Evolutionary conservation across 2,888 invertebrate genomes (phyloP), one percentile per base, ranked within the genome.

Genomic region (Steromphala cineraria): DNA sequence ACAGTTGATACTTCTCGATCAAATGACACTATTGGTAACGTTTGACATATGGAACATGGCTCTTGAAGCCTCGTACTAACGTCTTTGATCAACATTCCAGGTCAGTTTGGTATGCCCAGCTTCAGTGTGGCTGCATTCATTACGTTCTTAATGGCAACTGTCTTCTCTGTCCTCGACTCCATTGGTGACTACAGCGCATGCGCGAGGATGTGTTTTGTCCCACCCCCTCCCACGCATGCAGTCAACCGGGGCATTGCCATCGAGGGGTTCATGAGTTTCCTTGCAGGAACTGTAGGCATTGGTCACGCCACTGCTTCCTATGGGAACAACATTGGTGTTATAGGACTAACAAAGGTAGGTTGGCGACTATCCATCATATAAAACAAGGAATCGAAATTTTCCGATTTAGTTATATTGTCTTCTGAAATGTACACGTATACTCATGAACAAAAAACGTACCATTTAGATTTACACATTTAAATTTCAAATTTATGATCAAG

Each of bases 141-240:
- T n/a, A 89, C 89, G 19, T 90, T 91, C 79, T 80, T 91, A 1
- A 83, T 91, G 24, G 89, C 89, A 2, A 91, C 90, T 7, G 53
- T 91, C 15, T 80, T 89, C 15, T 92, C 92, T 0, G 86, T 92
- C 10, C 78, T 92, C 15, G 92, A 92, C 67, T 91, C 91, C 40
- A 95, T 97, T 84, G 97, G 97, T 89, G 97, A 98, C 93, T 98
- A 98, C 93, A 97, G 97, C 75, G 97, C 97, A 5, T 97, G 97
- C 0, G 96, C 98, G 1, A 90, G 94, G 80, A 92, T 94, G 53
- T 92, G 94, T 67, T 96, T 95, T 52, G 97, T 96, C 0, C 96
- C 96, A 0, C 95, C 96, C 0, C 97, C 97, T 0, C 97, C 97
- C 0, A 94, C 96, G 4, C 97, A 97, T 92, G 97, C 97, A 0